phyloP scores from a whole-genome alignment of 1,140 invertebrate genomes.

The Protaetia brevitarsis region DNA sequence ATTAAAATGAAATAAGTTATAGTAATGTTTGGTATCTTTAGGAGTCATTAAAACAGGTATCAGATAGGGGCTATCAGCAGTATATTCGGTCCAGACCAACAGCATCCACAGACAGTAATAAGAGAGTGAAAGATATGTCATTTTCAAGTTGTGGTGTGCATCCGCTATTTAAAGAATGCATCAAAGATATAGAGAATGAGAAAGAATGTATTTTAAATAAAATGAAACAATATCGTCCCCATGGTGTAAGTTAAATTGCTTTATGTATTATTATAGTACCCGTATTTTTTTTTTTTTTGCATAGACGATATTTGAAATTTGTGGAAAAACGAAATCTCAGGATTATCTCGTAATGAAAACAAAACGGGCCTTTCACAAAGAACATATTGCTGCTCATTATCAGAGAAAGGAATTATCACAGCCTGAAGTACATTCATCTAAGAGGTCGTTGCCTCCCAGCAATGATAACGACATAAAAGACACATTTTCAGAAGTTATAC shows the following conservation, averaged over 20 bases:
- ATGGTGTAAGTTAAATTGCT: slow-evolving; percentile 63
- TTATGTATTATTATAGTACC: not conserved
- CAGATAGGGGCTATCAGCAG: slow-evolving; percentile 85
- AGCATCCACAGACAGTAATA: slow-evolving; percentile 86
- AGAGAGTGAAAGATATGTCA: slow-evolving; percentile 70
- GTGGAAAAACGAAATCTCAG: slow-evolving; percentile 72
- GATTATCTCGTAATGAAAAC: slow-evolving; percentile 71
- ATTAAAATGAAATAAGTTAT: not conserved
- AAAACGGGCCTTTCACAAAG: slow-evolving; percentile 63
- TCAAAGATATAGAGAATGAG: slow-evolving; percentile 37
- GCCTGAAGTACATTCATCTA: slow-evolving; percentile 38
- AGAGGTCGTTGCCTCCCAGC: slow-evolving; percentile 20
- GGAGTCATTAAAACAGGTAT: slow-evolving; percentile 72
- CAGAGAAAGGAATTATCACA: slow-evolving; percentile 46
- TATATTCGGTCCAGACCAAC: slow-evolving; percentile 82
- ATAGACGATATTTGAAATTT: slow-evolving; percentile 93
- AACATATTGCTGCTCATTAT: slow-evolving; percentile 55
- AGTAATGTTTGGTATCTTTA: too few relatives aligned
- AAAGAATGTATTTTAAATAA: slow-evolving; percentile 62
- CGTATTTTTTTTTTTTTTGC: slow-evolving; percentile 16
- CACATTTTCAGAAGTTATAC: slow-evolving; percentile 51
- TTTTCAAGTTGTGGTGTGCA: slow-evolving; percentile 56
- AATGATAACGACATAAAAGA: slow-evolving; percentile 43
- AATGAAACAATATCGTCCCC: slow-evolving; percentile 82
- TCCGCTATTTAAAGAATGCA: slow-evolving; percentile 53